Base-by-base conservation (phyloP, 1,140 invertebrate species). In the Ctenoplectra terminalis region DNA sequence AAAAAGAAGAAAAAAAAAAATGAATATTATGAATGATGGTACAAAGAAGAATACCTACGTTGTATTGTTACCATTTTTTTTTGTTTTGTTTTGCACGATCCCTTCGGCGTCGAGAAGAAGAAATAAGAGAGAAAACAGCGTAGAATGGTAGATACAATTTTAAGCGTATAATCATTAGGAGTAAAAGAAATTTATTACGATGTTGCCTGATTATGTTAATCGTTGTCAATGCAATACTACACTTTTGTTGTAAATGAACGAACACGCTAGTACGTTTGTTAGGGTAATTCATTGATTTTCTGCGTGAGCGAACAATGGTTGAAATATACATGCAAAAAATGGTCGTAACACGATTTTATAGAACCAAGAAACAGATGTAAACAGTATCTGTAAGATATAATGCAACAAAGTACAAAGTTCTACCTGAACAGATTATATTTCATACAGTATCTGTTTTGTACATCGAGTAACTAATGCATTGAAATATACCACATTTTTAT, bases 391-490 rank as follows among this genome's bases (percentile, higher is more conserved):
- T 80, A 83, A n/a, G 43, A 70, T 67, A 58, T 61, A 76, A 58
- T 64, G 81, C 58, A 81, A 74, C 70, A 83, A 46, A 83, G 82
- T 83, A 83, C 82, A 83, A 83, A 83, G 63, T 74, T 83, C 63
- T 83, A 74, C 82, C 78, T 83, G 82, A 74, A 81, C 61, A 83
- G 70, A 83, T 83, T 81, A 83, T 81, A 83, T 73, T 81, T 81
- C 67, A 61, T 81, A 83, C 54, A 26, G 56, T 60, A 83, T 83
- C 70, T 74, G 70, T 83, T 83, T 83, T 83, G 82, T 83, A 83
- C 77, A 67, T 67, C 43, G 69, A 81, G 69, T 50, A 69, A 81
- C 23, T 63, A 80, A 74, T 81, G 63, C 60, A 73, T 71, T 81
- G 56, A 83, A 83, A 83, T 83, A 83, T 83, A 83, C 54, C 37